phyloP scores from a whole-genome alignment of 2,888 invertebrate species.

The Torymus auratus region DNA sequence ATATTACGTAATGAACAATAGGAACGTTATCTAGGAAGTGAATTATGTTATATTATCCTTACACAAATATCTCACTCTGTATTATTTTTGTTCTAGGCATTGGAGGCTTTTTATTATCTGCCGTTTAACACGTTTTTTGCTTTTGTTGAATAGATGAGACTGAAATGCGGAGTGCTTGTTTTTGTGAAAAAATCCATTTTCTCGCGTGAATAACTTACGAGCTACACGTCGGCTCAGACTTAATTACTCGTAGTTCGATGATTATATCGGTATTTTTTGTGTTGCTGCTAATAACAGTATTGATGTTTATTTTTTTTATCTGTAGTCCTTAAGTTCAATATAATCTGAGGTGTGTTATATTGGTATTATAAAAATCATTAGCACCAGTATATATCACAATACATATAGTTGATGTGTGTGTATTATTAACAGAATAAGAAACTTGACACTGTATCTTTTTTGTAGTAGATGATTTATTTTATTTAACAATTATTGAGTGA shows the following conservation, averaged over 20 bases:
- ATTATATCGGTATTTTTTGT: slow-evolving; percentile 1
- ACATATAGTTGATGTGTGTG: background rate
- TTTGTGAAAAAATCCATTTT: background rate
- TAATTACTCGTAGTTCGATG: too few relatives aligned
- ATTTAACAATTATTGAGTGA: slow-evolving; percentile 26
- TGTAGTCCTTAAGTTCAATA: background rate
- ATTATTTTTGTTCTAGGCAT: slow-evolving; percentile 53
- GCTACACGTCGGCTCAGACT: too few relatives aligned
- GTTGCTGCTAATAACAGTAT: background rate
- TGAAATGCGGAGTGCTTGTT: background rate
- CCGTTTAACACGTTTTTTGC: slow-evolving; percentile 15
- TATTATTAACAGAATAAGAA: slow-evolving; percentile 11
- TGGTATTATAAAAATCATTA: slow-evolving; percentile 29
- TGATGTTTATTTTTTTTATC: background rate
- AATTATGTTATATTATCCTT: background rate
- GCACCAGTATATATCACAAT: slow-evolving; percentile 36
- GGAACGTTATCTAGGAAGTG: too few relatives aligned
- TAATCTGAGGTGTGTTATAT: slow-evolving; percentile 26
- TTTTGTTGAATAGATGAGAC: background rate
- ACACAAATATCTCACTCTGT: slow-evolving; percentile 11
- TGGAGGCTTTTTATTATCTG: slow-evolving; percentile 39
- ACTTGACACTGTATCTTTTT: slow-evolving; percentile 15
- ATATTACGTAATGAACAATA: too few relatives aligned
- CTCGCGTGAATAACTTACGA: background rate
- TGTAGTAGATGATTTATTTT: slow-evolving; percentile 21